phyloP scores from a whole-genome alignment of 2,888 invertebrate genomes.

The Papilio protenor region DNA sequence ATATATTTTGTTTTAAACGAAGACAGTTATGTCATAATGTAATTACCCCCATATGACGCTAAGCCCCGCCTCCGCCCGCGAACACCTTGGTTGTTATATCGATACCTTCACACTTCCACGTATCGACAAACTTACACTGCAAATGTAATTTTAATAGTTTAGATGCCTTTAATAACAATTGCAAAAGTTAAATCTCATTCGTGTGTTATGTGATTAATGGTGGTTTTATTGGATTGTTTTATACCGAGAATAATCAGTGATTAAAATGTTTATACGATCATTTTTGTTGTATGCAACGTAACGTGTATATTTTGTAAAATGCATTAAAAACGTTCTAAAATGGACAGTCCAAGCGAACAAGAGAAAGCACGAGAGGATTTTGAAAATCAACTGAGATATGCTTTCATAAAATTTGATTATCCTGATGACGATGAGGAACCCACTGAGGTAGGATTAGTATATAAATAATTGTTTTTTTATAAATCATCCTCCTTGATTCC shows the following conservation, averaged over 20 bases:
- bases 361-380: slow-evolving; percentile 73
- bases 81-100: slow-evolving; percentile 75
- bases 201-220: neutral
- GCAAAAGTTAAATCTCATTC: neutral
- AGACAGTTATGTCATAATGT: neutral
- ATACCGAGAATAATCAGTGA: neutral
- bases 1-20: neutral
- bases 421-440: slow-evolving; percentile 72
- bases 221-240: neutral
- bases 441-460: slow-evolving; percentile 65
- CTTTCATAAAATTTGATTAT: slow-evolving; percentile 72
- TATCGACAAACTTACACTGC: slow-evolving; percentile 31
- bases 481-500: no score
- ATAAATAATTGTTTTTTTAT: neutral
- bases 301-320: neutral
- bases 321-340: slow-evolving; percentile 45
- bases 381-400: slow-evolving; percentile 74
- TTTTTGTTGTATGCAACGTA: neutral
- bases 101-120: slow-evolving; percentile 72
- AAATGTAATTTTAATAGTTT: slow-evolving; percentile 14
- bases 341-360: slow-evolving; percentile 58
- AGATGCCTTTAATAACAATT: neutral
- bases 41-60: slow-evolving; percentile 25
- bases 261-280: neutral
- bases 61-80: slow-evolving; percentile 26